Conservation (phyloP, 2,113 vertebrate genomes). For the Nibea coibor region DNA sequence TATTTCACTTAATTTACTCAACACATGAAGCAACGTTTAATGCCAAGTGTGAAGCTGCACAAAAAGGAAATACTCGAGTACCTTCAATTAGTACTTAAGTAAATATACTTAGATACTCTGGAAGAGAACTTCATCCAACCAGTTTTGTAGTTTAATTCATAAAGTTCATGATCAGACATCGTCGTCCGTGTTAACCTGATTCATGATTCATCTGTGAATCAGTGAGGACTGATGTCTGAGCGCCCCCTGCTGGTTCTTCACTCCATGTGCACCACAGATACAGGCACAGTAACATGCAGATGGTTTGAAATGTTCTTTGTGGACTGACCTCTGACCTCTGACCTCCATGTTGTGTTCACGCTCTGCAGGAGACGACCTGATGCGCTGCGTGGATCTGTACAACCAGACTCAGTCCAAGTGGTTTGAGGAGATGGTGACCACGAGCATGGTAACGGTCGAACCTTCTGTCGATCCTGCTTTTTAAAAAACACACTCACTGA, state of each 20-base stretch:
- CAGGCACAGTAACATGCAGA: not conserved
- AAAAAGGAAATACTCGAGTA: too few relatives aligned
- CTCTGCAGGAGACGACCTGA: constrained; percentile 93
- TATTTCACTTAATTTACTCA: too few relatives aligned
- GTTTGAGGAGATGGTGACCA: constrained; percentile 99
- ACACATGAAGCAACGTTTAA: too few relatives aligned
- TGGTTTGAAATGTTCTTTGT: not conserved
- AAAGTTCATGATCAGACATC: too few relatives aligned
- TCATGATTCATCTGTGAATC: not conserved
- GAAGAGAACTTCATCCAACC: too few relatives aligned
- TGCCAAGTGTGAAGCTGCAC: too few relatives aligned
- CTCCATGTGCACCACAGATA: not conserved
- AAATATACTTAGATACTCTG: too few relatives aligned
- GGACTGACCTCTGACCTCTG: not conserved
- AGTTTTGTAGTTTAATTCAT: too few relatives aligned
- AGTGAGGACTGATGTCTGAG: not conserved
- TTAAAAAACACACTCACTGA: not conserved
- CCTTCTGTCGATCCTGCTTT: not conserved
- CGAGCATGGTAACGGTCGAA: constrained; percentile 87
- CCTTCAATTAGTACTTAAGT: too few relatives aligned
- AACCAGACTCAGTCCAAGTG: constrained; percentile 98
- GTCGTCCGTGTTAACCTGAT: too few relatives aligned
- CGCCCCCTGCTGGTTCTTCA: constrained; percentile 64
- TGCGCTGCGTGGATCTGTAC: constrained; percentile 98
- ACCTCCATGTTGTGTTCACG: not conserved